These are phyloP conservation scores for Rotaria sp. DNA, from an alignment of 2,888 invertebrate genomes.

Conservation along the genomic window DNA sequence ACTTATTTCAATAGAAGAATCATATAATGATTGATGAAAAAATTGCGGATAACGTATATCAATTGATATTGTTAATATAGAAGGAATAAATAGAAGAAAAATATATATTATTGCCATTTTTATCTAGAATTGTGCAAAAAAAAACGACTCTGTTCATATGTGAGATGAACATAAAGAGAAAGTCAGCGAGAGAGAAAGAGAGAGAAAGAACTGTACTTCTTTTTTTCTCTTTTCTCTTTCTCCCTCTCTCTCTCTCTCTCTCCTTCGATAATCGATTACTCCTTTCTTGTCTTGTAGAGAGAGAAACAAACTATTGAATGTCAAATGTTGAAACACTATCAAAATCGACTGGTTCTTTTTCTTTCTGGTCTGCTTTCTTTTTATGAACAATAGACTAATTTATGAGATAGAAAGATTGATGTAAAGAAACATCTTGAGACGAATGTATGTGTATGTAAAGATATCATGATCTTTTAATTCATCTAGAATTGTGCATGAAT, in stretches of 20 bases:
- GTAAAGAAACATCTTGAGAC: neutral
- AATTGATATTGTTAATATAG: neutral
- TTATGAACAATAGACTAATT: neutral
- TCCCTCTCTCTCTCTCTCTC: neutral
- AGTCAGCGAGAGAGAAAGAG: neutral
- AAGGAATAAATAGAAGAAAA: neutral
- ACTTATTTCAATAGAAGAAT: neutral
- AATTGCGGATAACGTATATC: slow-evolving; percentile 29
- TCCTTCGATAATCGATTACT: neutral
- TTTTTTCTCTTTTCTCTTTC: neutral
- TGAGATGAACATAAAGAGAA: neutral
- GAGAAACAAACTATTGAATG: neutral
- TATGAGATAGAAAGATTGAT: neutral
- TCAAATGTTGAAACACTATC: neutral
- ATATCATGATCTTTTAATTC: slow-evolving; percentile 9
- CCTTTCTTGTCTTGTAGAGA: neutral
- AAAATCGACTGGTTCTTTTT: neutral
- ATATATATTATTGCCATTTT: neutral
- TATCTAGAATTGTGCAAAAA: neutral
- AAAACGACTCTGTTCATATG: neutral
- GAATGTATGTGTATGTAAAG: neutral
- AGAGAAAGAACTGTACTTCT: neutral
- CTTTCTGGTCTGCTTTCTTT: neutral
- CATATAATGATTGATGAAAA: neutral
- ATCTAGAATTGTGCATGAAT: neutral